These are phyloP conservation scores for Lacerta agilis DNA, from an alignment of 2,797 vertebrate genomes.

Conservation along the genomic window DNA sequence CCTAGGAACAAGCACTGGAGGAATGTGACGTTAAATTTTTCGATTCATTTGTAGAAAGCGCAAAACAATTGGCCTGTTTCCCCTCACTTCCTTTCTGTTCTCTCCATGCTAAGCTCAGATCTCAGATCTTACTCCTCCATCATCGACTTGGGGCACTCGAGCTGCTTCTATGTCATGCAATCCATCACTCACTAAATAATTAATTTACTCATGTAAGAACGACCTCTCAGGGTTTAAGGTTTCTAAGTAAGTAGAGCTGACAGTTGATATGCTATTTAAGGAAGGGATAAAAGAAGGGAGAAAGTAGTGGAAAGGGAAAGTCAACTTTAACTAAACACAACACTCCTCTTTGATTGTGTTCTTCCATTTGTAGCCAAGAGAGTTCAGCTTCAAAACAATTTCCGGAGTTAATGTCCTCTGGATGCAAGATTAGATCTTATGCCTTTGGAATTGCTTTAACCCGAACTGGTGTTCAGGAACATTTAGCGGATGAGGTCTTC, in stretches of 20 bases:
- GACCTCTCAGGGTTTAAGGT: constrained; percentile 44
- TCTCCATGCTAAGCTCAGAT: constrained; percentile 34
- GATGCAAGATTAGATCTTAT: background rate
- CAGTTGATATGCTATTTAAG: constrained; percentile 49
- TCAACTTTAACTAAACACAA: background rate
- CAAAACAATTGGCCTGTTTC: constrained; percentile 16
- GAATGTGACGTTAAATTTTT: background rate
- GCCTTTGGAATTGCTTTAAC: constrained; percentile 9
- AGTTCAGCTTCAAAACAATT: background rate
- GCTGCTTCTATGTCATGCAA: constrained; percentile 58
- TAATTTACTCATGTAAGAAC: constrained; percentile 67
- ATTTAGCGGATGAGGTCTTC: background rate
- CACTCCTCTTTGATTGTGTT: background rate
- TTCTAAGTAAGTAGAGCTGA: constrained; percentile 58
- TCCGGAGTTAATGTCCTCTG: constrained; percentile 20
- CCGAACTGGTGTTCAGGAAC: background rate
- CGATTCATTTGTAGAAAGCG: background rate
- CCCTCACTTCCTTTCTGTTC: constrained; percentile 16
- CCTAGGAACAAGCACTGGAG: background rate
- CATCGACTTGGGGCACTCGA: constrained; percentile 59
- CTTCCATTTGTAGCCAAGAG: background rate
- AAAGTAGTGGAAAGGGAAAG: background rate
- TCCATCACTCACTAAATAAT: constrained; percentile 71
- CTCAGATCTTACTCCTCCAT: constrained; percentile 55
- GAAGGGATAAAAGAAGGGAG: background rate